Evolutionary conservation across 2,113 vertebrate species (phyloP).

Genomic region (Sebastes schlegelii): DNA sequence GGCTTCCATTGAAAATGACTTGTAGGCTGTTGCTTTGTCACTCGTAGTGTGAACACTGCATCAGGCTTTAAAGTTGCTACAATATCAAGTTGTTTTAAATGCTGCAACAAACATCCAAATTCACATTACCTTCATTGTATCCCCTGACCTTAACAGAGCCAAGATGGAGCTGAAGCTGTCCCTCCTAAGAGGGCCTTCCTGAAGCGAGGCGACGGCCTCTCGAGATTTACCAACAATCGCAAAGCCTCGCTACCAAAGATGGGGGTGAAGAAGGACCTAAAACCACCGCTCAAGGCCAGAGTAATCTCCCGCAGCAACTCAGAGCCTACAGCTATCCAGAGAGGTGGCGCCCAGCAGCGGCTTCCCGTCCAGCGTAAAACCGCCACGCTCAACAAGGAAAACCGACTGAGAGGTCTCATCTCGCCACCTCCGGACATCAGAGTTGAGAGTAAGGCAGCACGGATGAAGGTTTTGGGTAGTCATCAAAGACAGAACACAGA

Average conservation of each 20-base stretch:
- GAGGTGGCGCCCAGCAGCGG: conserved; percentile 62
- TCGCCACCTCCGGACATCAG: conserved; percentile 45
- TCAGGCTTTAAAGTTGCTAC: too few relatives aligned
- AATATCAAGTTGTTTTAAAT: too few relatives aligned
- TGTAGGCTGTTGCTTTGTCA: too few relatives aligned
- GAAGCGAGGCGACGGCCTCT: conserved; percentile 91
- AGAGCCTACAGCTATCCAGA: conserved; percentile 62
- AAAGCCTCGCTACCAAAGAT: conserved; percentile 72
- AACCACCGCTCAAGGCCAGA: conserved; percentile 39
- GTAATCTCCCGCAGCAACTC: conserved; percentile 61
- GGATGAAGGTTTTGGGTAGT: conserved; percentile 74
- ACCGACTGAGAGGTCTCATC: conserved; percentile 57
- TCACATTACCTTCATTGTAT: neutral
- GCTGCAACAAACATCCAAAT: neutral
- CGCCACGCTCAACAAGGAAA: conserved; percentile 82
- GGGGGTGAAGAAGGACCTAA: conserved; percentile 63
- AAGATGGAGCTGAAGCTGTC: conserved; percentile 26
- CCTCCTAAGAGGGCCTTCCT: conserved; percentile 89
- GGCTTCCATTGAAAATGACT: too few relatives aligned
- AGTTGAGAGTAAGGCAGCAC: conserved; percentile 61
- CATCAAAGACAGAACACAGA: conserved; percentile 78
- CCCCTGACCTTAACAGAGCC: conserved; percentile 34
- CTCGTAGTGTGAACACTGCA: too few relatives aligned
- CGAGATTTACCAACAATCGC: conserved; percentile 84
- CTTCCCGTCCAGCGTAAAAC: conserved; percentile 86